Evolutionary conservation across 2,113 vertebrate genomes (phyloP), one percentile per base, ranked within the genome.

Genomic region (Dasyurus viverrinus): DNA sequence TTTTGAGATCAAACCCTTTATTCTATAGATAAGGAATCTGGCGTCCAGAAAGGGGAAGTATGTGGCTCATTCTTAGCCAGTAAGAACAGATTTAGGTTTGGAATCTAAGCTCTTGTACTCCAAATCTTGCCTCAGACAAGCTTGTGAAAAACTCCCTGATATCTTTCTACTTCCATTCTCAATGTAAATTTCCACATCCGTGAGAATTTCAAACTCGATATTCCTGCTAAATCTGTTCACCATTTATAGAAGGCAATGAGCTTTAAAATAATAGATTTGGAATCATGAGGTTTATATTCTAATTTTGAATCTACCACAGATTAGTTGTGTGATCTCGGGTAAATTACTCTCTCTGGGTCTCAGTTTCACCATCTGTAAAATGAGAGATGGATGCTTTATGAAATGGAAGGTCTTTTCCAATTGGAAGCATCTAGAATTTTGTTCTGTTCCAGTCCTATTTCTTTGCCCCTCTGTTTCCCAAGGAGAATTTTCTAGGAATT

Each of bases 381-480:
- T 22, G 19, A 42, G 16, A 1, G 19, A 19, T 84, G 42, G 42
- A 19, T 84, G 19, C 36, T 23, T 8, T 84, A 84, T 84, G 19
- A 84, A 84, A 84, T 42, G 7, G 19, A n/a, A 68, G 11, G 11
- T 68, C 30, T 11, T 30, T 76, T n/a, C 30, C 36, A n/a, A 76
- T 0, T n/a, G 4, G 36, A 84, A 42, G 22, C 68, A 84, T 84
- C 7, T 42, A 22, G 7, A 42, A 23, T 8, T 84, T 22, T 84
- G 30, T 68, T 22, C 0, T 23, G 19, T 84, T 84, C 68, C n/a
- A 42, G 8, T 19, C 8, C 2, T 42, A 84, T 10, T 47, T 30
- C 25, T 27, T 27, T 90, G 1, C 96, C 97, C 53, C 60, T 84
- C 54, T 16, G 96, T 94, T 60, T 36, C 30, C 9, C 89, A 95